phyloP scores from a whole-genome alignment of 92 coral and sea anemone genomes.

The Pocillopora meandrina region DNA sequence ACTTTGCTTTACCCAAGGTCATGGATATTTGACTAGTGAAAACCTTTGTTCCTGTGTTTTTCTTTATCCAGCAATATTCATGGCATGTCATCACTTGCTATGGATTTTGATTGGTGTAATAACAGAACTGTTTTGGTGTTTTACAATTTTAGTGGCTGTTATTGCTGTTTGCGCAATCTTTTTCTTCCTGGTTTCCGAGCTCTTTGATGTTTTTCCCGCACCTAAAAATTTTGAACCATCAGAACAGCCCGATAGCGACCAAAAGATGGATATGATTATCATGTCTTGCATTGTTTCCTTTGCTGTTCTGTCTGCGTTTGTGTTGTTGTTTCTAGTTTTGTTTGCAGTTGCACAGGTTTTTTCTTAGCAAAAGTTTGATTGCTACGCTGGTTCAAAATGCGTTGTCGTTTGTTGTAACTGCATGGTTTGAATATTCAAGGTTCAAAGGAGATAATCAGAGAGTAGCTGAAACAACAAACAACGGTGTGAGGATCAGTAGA shows the following conservation, averaged over 20 bases:
- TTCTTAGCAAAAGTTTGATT: background rate
- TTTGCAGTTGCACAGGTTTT: background rate
- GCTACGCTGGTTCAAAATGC: background rate
- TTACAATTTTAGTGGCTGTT: slow-evolving; percentile 45
- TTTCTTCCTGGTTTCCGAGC: slow-evolving; percentile 7
- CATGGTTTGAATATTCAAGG: slow-evolving; percentile 3
- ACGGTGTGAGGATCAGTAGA: too few relatives aligned
- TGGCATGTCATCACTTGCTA: slow-evolving; percentile 47
- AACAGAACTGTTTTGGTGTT: slow-evolving; percentile 71
- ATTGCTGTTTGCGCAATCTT: background rate
- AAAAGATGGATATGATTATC: background rate
- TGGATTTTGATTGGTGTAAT: slow-evolving; percentile 66
- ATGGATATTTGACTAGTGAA: background rate
- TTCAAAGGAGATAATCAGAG: too few relatives aligned
- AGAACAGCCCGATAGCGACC: background rate
- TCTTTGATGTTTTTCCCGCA: background rate
- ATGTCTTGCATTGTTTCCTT: background rate
- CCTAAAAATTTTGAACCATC: background rate
- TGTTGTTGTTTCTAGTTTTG: slow-evolving; percentile 15
- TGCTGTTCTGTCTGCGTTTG: background rate
- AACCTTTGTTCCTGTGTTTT: background rate
- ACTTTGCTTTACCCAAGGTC: background rate
- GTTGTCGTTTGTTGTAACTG: slow-evolving; percentile 15
- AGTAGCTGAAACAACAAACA: too few relatives aligned
- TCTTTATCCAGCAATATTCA: slow-evolving; percentile 42